These are phyloP conservation scores for Coregonus suidteri DNA, from an alignment of 2,797 vertebrate species.

Conservation along the genomic window DNA sequence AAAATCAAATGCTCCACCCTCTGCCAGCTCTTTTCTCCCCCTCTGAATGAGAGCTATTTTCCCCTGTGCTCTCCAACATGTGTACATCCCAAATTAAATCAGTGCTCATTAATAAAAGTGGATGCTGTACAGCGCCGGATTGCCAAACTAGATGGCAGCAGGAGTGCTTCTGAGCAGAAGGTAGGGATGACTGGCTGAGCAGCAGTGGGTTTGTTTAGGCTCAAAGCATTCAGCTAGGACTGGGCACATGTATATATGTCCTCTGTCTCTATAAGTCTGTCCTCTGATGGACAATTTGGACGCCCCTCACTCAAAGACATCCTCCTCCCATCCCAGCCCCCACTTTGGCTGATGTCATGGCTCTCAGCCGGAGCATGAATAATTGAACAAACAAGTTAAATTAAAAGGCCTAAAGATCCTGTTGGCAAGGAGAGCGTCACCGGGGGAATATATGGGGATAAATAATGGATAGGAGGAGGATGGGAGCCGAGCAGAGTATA, in stretches of 20 bases:
- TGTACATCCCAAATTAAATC: background rate
- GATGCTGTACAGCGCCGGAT: background rate
- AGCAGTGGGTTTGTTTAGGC: background rate
- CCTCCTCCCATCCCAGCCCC: background rate
- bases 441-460: too few relatives aligned
- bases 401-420: constrained; percentile 23
- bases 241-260: background rate
- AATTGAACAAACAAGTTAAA: constrained; percentile 31
- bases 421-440: background rate
- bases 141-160: background rate
- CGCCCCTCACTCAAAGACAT: too few relatives aligned
- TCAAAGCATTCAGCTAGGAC: background rate
- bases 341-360: background rate
- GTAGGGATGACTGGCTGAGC: background rate
- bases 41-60: background rate
- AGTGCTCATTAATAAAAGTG: background rate
- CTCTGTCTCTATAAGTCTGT: background rate
- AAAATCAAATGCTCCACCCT: background rate
- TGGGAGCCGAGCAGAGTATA: too few relatives aligned
- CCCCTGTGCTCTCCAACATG: background rate
- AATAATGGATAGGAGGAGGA: too few relatives aligned
- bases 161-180: background rate
- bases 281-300: background rate
- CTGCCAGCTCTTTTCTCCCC: constrained; percentile 1
- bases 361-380: constrained; percentile 32